Base-by-base conservation (phyloP, 37 sponge, comb jelly and placozoan genomes). In the Crambe crambe region DNA sequence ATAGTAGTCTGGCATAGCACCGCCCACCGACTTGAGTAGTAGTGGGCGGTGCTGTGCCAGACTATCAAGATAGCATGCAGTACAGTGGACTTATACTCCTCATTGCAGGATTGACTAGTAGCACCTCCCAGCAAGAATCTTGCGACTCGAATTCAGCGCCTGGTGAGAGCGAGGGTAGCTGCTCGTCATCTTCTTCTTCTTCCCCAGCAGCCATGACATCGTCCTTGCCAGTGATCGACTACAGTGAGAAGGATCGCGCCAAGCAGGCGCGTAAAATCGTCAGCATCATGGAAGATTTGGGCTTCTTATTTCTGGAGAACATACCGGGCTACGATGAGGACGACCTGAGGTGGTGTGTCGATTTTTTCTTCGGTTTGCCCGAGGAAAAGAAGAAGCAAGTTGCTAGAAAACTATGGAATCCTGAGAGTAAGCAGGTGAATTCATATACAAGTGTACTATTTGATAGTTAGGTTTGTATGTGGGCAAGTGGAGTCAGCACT, bases 261-360 rank as follows among this genome's bases (percentile, higher is more conserved):
- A 42, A 21, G 18, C 41, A 25, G 15, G 12, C 26, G 17, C 23
- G 70, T 12, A 12, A 70, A 22, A 70, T 70, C 42, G 23, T 26
- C 26, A 2, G 40, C 17, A 58, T 42, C 29, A 74, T 74, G 74
- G 74, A 26, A 47, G 27, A 37, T 25, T 20, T 74, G 9, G 74
- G 74, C 2, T 74, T 74, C 34, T 34, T 74, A 25, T 74, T n/a
- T 31, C 22, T 74, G 34, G 74, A 74, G 21, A 74, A 74, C 35
- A 29, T 74, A 1, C 74, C 74, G 1, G 72, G 58, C 23, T 69
- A 42, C 68, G 72, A 80, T 8, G 72, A 68, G 40, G 47, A 80
- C 2, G 78, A 39, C 2, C 2, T 56, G 29, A 32, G 36, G 17
- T 62, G 65, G 78, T 70, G 42, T 23, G 42, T 42, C 2, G 42